A percentile compares a stretch with the other conserved stretches of the same genome.
These are phyloP conservation scores for Notarius lentiginosus DNA, from an alignment of 2,113 vertebrate species.

Conservation along the genomic window DNA sequence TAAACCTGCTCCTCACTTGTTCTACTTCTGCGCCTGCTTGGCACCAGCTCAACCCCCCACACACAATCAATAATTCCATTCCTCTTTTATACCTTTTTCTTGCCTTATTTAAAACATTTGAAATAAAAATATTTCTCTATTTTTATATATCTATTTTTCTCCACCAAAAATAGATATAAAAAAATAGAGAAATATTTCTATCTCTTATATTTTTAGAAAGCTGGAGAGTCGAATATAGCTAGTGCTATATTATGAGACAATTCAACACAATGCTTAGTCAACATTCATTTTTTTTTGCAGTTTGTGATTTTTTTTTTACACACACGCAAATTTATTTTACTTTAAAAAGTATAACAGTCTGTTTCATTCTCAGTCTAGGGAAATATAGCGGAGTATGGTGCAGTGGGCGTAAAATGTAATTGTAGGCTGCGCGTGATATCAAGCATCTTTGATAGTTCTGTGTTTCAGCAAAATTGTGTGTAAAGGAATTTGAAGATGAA, in stretches of 20 bases:
- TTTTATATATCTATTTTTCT: not conserved
- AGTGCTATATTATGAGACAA: not conserved
- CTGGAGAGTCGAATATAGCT: not conserved
- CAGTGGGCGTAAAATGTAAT: conserved; percentile 54
- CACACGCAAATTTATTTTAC: not conserved
- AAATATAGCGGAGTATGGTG: not conserved
- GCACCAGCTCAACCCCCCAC: conserved; percentile 33
- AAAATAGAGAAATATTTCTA: conserved; percentile 21
- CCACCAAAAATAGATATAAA: conserved; percentile 40
- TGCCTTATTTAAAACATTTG: conserved; percentile 33
- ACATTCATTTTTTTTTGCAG: not conserved
- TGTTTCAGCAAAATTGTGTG: conserved; percentile 58
- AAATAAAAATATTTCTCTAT: not conserved
- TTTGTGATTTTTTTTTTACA: not conserved
- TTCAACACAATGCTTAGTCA: conserved; percentile 6
- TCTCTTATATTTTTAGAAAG: not conserved
- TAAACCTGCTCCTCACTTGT: conserved; percentile 49
- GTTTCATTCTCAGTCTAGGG: not conserved
- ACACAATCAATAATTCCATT: conserved; percentile 48
- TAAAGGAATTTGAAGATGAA: conserved; percentile 66
- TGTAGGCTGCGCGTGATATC: not conserved
- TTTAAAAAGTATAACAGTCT: conserved; percentile 26
- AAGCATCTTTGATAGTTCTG: conserved; percentile 24
- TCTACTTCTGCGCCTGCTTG: conserved; percentile 52
- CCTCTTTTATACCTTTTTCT: conserved; percentile 37